Evolutionary conservation across 2,113 vertebrate species (phyloP).

Genomic region (Cichladusa arquata): DNA sequence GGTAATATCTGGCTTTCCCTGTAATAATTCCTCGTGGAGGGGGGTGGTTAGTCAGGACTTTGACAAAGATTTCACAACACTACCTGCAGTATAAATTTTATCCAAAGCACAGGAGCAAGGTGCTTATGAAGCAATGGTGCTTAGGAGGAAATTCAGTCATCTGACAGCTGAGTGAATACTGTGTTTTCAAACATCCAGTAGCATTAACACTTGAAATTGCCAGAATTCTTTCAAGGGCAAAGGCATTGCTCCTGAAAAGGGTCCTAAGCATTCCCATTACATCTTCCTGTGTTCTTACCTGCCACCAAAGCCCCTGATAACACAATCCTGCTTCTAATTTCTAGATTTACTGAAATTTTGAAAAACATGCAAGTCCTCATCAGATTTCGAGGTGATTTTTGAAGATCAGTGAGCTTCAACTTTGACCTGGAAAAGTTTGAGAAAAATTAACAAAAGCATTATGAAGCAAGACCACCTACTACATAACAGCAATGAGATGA

Average conservation of each 20-base stretch:
- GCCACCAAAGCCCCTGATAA: background rate
- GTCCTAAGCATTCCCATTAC: background rate
- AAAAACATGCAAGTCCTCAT: background rate
- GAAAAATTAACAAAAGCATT: background rate
- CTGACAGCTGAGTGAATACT: background rate
- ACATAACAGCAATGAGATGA: background rate
- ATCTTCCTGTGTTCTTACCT: background rate
- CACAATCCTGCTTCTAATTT: background rate
- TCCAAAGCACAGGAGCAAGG: background rate
- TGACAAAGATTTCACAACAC: background rate
- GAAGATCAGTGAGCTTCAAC: background rate
- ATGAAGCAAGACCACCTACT: background rate
- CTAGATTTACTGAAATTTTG: background rate
- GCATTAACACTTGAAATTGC: background rate
- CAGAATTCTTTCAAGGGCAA: background rate
- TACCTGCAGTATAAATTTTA: background rate
- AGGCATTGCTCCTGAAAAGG: background rate
- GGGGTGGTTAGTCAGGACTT: background rate
- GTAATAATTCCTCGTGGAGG: background rate
- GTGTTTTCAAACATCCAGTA: background rate
- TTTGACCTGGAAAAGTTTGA: background rate
- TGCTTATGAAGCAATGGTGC: background rate
- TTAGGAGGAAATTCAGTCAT: background rate
- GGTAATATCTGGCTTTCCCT: background rate
- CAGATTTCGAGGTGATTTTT: background rate